These are phyloP conservation scores for Eristalis tenax DNA, from an alignment of 2,888 invertebrate species.

Conservation along the genomic window DNA sequence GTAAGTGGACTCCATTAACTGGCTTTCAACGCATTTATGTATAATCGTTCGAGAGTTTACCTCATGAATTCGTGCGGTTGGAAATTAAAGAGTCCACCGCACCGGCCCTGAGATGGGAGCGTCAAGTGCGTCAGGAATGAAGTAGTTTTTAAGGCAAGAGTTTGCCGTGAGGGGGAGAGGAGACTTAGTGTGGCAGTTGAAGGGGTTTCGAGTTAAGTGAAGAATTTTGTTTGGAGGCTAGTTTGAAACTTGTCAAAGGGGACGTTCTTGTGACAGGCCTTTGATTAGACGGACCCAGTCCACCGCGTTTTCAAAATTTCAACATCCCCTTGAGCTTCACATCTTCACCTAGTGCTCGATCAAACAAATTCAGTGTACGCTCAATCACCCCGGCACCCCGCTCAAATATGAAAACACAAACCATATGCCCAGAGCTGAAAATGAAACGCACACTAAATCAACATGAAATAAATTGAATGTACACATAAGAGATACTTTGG, in stretches of 20 bases:
- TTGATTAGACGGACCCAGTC: no score
- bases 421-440: constrained; percentile 57
- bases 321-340: neutral
- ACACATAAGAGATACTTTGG: constrained; percentile 65
- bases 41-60: neutral
- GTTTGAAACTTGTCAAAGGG: no score
- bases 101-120: neutral
- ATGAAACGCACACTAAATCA: constrained; percentile 65
- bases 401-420: constrained; percentile 30
- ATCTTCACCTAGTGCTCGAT: constrained; percentile 18
- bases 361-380: constrained; percentile 29
- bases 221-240: no score
- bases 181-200: no score
- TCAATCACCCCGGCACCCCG: neutral
- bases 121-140: no score
- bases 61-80: neutral
- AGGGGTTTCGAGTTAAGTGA: no score
- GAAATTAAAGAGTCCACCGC: no score
- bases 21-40: neutral
- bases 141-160: no score
- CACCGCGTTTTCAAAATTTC: neutral
- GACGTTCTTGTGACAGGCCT: no score
- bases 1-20: neutral
- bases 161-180: no score
- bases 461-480: constrained; percentile 71